Evolutionary conservation across 35 echinoderm and acorn worm species (phyloP), one percentile per base, ranked within the genome.

Genomic region (Apostichopus californicus): DNA sequence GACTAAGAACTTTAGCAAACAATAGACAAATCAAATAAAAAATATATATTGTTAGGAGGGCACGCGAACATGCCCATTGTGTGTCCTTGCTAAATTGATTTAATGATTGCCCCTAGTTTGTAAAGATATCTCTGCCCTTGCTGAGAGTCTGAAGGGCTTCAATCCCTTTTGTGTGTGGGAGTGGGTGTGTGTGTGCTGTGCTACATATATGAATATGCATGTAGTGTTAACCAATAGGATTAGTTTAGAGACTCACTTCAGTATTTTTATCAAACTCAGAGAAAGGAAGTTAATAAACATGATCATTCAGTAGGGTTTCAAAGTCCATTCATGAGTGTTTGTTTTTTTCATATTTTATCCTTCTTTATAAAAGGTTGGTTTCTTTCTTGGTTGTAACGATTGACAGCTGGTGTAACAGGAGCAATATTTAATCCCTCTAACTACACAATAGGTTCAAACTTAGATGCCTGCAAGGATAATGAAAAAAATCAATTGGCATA

Each of bases 1-100:
- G 57, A 55, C 54, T 85, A 85, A 85, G 81, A 85, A 58, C 81
- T 85, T 85, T 59, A 60, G 81, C 81, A 85, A 85, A 85, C 81
- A 85, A 85, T 85, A 85, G 21, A 85, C 81, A 58, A 55, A 85
- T 22, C 81, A 85, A 85, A 85, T 85, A 85, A 85, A 85, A 85
- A 7, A 75, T 18, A 75, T 18, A 75, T 18, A 22, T n/a, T 55
- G 81, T 25, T 22, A 58, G 81, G 81, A 58, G 81, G 81, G 81
- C 81, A 85, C 81, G 81, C 81, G 81, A 85, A 85, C 81, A 85
- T 59, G 56, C 81, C 71, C 24, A 58, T 85, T 85, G 81, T 85
- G 55, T 59, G 81, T 85, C 55, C 81, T 59, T 17, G 20, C 55
- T 60, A 85, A 85, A 85, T 85, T 85, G 54, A 58, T 85, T 85